Evolutionary conservation across 2,113 vertebrate species (phyloP).

Genomic region (Galbula dea): DNA sequence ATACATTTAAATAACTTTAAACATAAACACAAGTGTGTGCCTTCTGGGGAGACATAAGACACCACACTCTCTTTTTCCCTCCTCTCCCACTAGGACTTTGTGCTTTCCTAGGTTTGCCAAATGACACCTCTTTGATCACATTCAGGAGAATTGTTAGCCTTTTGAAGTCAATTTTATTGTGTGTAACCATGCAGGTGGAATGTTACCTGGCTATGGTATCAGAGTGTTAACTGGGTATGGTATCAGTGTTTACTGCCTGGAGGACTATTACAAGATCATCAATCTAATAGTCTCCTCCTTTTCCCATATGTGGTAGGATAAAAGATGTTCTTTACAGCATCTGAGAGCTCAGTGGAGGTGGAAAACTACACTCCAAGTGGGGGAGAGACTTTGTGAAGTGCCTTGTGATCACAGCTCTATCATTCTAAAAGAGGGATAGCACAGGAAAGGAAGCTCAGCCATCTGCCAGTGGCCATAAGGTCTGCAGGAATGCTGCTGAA

Average conservation of each 20-base stretch:
- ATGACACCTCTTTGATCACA: not conserved
- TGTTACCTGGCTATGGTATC: not conserved
- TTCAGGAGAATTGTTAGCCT: not conserved
- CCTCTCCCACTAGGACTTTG: not conserved
- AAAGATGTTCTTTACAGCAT: not conserved
- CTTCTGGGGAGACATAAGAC: not conserved
- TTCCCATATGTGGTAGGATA: not conserved
- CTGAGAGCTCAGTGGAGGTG: not conserved
- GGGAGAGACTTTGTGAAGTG: not conserved
- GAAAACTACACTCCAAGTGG: not conserved
- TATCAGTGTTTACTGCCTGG: not conserved
- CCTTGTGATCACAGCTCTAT: not conserved
- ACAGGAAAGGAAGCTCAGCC: not conserved
- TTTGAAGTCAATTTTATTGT: not conserved
- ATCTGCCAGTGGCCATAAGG: not conserved
- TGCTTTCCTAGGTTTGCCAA: not conserved
- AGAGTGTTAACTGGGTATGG: not conserved
- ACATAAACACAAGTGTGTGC: not conserved
- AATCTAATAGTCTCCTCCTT: not conserved
- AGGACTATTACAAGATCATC: not conserved
- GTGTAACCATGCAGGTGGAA: not conserved
- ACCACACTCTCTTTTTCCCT: fast-evolving
- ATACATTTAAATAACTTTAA: not conserved
- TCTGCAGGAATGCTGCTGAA: not conserved
- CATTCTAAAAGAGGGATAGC: not conserved